A percentile compares a stretch with the other conserved stretches of the same genome.
Evolutionary conservation across 2,888 invertebrate species (phyloP).

Genomic region (Keiferia lycopersicella): DNA sequence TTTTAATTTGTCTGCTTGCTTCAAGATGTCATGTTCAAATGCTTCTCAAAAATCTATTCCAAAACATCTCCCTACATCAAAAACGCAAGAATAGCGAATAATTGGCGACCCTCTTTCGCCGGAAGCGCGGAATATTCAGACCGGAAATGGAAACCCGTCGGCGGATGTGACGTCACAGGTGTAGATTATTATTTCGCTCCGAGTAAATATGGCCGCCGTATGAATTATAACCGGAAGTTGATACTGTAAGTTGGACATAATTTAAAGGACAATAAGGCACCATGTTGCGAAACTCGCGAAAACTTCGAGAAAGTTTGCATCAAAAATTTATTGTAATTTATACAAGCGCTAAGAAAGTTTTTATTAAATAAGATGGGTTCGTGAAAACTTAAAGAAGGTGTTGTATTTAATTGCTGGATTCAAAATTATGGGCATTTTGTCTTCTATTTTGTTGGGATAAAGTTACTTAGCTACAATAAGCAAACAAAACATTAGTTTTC

Average conservation of each 20-base stretch:
- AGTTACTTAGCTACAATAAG: neutral
- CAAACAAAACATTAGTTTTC: too few relatives aligned
- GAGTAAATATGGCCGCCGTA: slow-evolving; percentile 50
- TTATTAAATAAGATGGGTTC: slow-evolving; percentile 6
- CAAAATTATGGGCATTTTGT: slow-evolving; percentile 5
- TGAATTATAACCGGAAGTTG: slow-evolving; percentile 37
- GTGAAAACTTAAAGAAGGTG: slow-evolving; percentile 9
- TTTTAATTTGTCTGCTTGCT: too few relatives aligned
- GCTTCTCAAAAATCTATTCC: neutral
- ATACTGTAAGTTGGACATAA: slow-evolving; percentile 25
- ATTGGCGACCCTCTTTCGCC: slow-evolving; percentile 38
- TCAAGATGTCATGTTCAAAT: neutral
- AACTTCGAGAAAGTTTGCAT: slow-evolving; percentile 9
- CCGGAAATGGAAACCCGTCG: slow-evolving; percentile 64
- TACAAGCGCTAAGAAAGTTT: slow-evolving; percentile 15
- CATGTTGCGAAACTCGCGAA: neutral
- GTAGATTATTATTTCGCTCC: slow-evolving; percentile 55
- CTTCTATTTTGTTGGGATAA: neutral
- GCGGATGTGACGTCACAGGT: slow-evolving; percentile 64
- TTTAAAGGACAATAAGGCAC: slow-evolving; percentile 21
- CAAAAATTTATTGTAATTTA: slow-evolving; percentile 22
- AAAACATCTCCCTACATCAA: neutral
- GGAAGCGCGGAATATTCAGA: slow-evolving; percentile 56
- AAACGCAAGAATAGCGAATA: slow-evolving; percentile 43
- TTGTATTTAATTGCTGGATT: slow-evolving; percentile 6